Percentiles rank a stretch among this genome's conserved stretches.
Evolutionary conservation across 1,140 invertebrate species (phyloP).

Genomic region (Heliconius congener): DNA sequence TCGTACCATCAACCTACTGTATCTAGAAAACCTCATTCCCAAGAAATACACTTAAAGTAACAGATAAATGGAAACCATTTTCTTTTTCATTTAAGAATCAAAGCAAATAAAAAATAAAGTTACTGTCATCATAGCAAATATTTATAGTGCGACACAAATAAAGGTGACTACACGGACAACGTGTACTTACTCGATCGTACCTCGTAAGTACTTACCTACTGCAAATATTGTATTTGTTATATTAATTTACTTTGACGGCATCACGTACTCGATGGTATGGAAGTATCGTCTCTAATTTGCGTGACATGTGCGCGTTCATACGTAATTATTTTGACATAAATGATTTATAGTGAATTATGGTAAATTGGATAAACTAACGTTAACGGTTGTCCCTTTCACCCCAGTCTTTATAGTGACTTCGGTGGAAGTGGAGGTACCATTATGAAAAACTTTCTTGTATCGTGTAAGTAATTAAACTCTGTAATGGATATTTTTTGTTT

Average conservation of each 20-base stretch:
- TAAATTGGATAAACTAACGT: constrained; percentile 7
- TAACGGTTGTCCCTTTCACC: constrained; percentile 15
- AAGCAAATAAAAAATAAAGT: background rate
- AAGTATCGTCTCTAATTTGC: constrained; percentile 24
- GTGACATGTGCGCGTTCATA: constrained; percentile 23
- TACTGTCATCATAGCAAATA: background rate
- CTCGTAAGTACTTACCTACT: background rate
- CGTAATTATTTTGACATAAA: constrained; percentile 38
- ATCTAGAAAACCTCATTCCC: too few species aligned
- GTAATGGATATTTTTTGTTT: too few species aligned
- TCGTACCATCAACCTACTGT: too few species aligned
- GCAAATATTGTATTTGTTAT: constrained; percentile 8
- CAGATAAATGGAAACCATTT: background rate
- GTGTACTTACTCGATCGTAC: background rate
- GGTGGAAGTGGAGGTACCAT: constrained; percentile 17
- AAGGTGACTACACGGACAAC: background rate
- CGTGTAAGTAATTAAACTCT: constrained; percentile 25
- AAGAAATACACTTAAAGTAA: too few species aligned
- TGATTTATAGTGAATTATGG: constrained; percentile 28
- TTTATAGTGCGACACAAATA: background rate
- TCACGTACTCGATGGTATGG: constrained; percentile 29
- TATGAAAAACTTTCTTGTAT: background rate
- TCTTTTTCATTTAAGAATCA: background rate
- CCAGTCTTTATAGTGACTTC: constrained; percentile 34
- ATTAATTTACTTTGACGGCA: constrained; percentile 24